Evolutionary conservation across 2,888 invertebrate genomes (phyloP), one percentile per base, ranked within the genome.

Genomic region (Atherix ibis): DNA sequence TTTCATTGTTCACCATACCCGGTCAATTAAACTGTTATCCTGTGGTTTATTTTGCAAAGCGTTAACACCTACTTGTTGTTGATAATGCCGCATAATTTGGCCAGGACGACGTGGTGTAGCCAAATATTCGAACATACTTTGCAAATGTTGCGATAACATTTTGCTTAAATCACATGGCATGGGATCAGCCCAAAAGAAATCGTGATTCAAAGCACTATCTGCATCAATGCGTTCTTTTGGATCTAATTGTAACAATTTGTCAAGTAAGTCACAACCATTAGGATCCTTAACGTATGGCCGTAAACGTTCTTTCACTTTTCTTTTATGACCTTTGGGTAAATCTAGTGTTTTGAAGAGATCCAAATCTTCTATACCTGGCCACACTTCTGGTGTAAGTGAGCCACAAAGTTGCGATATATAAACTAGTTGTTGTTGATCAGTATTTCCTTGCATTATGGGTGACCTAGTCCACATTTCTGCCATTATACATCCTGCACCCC

Each of bases 401-500:
- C 98, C 98, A 54, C 97, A 98, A 5, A 98, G 66, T 56, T 94
- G 91, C 0, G 88, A 87, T 40, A 99, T 98, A 12, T 95, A 68
- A 18, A 83, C 84, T 8, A 99, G 60, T 53, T 99, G 98, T 53
- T 91, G 87, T 50, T 94, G 94, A 49, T 98, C 98, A 0, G 94
- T 91, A 32, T 83, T 87, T 13, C 98, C 98, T 61, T 87, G 87
- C 87, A 89, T 88, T 39, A 89, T 88, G 0, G 89, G 97, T 4
- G 81, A 81, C 13, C 82, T 66, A 0, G 94, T 97, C 97, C 97
- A 98, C 89, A 98, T 89, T 65, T 98, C 98, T 0, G 97, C 97
- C 97, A 98, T 97, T 41, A 98, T 98, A 54, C 98, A 99, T 1
- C 98, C 98, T 1, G 92, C 95, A 1, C 87, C 87, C 87, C 87